Conservation (phyloP, 2,888 invertebrate genomes). For the Aproaerema taeniolella region DNA sequence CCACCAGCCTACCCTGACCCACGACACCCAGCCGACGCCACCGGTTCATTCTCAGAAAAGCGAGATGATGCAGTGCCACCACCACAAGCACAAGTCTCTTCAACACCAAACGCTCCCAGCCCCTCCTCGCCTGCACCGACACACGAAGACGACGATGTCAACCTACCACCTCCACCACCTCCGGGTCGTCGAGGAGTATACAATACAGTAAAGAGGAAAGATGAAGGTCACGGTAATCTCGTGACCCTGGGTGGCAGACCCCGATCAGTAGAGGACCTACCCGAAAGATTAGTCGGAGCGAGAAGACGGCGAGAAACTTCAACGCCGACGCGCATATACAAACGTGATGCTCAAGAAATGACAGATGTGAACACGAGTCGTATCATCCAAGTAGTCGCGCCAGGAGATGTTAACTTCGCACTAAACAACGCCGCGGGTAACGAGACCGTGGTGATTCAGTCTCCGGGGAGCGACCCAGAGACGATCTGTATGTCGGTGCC, state of each 20-base stretch:
- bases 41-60: slow-evolving; percentile 89
- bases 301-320: slow-evolving; percentile 81
- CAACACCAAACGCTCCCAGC: slow-evolving; percentile 81
- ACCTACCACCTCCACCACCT: slow-evolving; percentile 89
- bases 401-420: slow-evolving; percentile 94
- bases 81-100: slow-evolving; percentile 88
- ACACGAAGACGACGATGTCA: slow-evolving; percentile 80
- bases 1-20: slow-evolving; percentile 92
- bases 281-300: slow-evolving; percentile 86
- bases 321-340: slow-evolving; percentile 86
- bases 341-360: slow-evolving; percentile 92
- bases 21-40: slow-evolving; percentile 89
- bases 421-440: slow-evolving; percentile 86
- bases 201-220: slow-evolving; percentile 91
- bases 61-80: slow-evolving; percentile 88
- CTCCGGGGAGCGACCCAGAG: slow-evolving; percentile 87
- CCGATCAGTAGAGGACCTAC: slow-evolving; percentile 90
- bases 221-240: slow-evolving; percentile 86
- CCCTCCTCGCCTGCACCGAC: slow-evolving; percentile 74
- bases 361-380: slow-evolving; percentile 94
- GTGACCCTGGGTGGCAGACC: slow-evolving; percentile 91
- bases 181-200: slow-evolving; percentile 88
- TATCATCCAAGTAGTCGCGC: slow-evolving; percentile 94
- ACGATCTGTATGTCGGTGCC: slow-evolving; percentile 96
- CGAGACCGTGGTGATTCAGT: slow-evolving; percentile 92